phyloP scores from a whole-genome alignment of 1,140 invertebrate species.

The Hirudo medicinalis region DNA sequence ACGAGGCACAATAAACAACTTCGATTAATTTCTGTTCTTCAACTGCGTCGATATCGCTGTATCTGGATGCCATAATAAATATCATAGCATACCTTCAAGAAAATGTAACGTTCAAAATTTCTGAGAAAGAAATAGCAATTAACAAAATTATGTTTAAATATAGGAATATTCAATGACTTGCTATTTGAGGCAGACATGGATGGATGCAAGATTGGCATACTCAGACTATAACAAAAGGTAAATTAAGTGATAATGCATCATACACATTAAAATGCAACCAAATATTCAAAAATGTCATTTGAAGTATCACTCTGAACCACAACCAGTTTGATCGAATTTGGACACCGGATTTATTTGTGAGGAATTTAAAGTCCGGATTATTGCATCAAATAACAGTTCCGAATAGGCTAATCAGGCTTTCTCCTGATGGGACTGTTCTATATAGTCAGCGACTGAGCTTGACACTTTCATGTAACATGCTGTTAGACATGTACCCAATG shows the following conservation, averaged over 20 bases:
- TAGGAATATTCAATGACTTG: conserved; percentile 34
- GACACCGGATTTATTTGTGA: conserved; percentile 54
- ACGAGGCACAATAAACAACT: no score
- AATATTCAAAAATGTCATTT: no score
- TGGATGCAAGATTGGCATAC: conserved; percentile 26
- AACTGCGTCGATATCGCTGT: no score
- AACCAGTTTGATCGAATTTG: conserved; percentile 43
- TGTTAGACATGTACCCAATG: conserved; percentile 87
- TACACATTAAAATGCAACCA: no score
- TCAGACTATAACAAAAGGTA: conserved; percentile 7
- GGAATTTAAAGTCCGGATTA: conserved; percentile 50
- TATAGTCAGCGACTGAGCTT: conserved; percentile 41
- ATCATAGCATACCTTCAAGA: no score
- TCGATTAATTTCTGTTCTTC: no score
- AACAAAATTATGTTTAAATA: not conserved
- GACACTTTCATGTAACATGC: conserved; percentile 66
- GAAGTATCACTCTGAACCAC: conserved; percentile 18
- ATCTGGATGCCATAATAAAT: no score
- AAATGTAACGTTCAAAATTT: no score
- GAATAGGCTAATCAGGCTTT: conserved; percentile 51
- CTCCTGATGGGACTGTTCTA: conserved; percentile 49
- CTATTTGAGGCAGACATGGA: conserved; percentile 33
- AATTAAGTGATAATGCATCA: no score
- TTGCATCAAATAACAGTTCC: conserved; percentile 41
- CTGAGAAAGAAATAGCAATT: no score